phyloP scores from a whole-genome alignment of 2,888 invertebrate genomes.

The Thymelicus lineola region DNA sequence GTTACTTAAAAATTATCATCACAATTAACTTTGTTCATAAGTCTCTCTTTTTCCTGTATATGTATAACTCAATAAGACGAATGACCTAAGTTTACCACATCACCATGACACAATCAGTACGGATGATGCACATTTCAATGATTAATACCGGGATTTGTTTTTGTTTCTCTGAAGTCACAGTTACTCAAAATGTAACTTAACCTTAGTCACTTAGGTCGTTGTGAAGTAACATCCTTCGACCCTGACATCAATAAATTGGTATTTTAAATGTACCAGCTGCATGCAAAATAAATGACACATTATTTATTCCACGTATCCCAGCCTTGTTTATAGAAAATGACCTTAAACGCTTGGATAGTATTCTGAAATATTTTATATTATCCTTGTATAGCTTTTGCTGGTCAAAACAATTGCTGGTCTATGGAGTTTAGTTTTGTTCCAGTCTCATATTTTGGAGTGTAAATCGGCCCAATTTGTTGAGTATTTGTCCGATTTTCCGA shows the following conservation, averaged over 20 bases:
- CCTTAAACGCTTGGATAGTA: slow-evolving; percentile 45
- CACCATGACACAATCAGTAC: slow-evolving; percentile 18
- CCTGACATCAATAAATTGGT: slow-evolving; percentile 48
- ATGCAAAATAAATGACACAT: slow-evolving; percentile 48
- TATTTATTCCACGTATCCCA: slow-evolving; percentile 51
- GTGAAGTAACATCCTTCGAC: slow-evolving; percentile 36
- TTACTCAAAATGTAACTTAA: slow-evolving; percentile 34
- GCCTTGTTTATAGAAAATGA: slow-evolving; percentile 43
- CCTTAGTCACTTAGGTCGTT: slow-evolving; percentile 25
- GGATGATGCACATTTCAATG: slow-evolving; percentile 20
- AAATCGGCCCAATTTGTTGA: slow-evolving; percentile 18
- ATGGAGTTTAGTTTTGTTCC: no score
- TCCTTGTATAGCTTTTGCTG: no score
- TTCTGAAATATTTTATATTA: slow-evolving; percentile 29
- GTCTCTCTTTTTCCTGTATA: background rate
- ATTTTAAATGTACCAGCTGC: slow-evolving; percentile 25
- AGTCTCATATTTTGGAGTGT: background rate
- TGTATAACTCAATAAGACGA: background rate
- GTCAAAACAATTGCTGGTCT: no score
- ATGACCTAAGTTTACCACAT: slow-evolving; percentile 15
- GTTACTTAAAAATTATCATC: no score
- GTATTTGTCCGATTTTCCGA: slow-evolving; percentile 39
- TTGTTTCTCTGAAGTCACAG: slow-evolving; percentile 28
- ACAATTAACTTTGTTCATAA: background rate
- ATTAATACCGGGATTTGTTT: slow-evolving; percentile 23